A percentile compares a stretch with the other conserved stretches of the same genome.
Evolutionary conservation across 2,797 vertebrate species (phyloP).

Genomic region (Discoglossus pictus): DNA sequence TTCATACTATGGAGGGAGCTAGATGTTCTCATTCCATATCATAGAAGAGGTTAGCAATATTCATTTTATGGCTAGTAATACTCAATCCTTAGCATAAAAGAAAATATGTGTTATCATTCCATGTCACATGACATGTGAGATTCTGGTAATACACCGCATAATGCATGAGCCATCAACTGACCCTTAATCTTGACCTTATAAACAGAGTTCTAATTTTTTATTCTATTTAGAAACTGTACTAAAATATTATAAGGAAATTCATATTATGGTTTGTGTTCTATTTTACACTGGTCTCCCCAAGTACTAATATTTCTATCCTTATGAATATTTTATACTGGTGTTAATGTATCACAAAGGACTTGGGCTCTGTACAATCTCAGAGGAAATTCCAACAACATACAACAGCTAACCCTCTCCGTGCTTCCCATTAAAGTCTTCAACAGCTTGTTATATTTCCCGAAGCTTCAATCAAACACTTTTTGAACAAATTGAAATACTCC

Average conservation of each 20-base stretch:
- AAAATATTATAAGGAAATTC: slow-evolving; percentile 34
- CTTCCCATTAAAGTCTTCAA: slow-evolving; percentile 41
- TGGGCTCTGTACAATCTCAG: slow-evolving; percentile 48
- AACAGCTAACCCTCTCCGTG: slow-evolving; percentile 37
- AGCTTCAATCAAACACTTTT: slow-evolving; percentile 54
- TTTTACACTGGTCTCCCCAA: slow-evolving; percentile 59
- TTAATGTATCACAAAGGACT: slow-evolving; percentile 55
- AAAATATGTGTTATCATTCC: too few relatives aligned
- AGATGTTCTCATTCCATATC: too few relatives aligned
- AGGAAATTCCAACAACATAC: slow-evolving; percentile 45
- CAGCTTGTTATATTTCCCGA: slow-evolving; percentile 50
- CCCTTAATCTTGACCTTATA: background rate
- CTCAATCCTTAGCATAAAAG: too few relatives aligned
- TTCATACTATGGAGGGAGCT: too few relatives aligned
- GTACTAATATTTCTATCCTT: slow-evolving; percentile 64
- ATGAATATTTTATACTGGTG: slow-evolving; percentile 64
- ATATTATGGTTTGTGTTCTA: slow-evolving; percentile 19
- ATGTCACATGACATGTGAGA: too few relatives aligned
- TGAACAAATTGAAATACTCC: slow-evolving; percentile 58
- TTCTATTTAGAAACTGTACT: slow-evolving; percentile 6
- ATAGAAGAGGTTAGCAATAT: too few relatives aligned
- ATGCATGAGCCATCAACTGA: too few relatives aligned
- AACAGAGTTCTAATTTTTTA: slow-evolving; percentile 7
- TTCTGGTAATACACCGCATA: too few relatives aligned
- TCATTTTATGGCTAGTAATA: too few relatives aligned